Base-by-base conservation (phyloP, 2,797 vertebrate genomes). In the Heteromormyrus szaboi region DNA sequence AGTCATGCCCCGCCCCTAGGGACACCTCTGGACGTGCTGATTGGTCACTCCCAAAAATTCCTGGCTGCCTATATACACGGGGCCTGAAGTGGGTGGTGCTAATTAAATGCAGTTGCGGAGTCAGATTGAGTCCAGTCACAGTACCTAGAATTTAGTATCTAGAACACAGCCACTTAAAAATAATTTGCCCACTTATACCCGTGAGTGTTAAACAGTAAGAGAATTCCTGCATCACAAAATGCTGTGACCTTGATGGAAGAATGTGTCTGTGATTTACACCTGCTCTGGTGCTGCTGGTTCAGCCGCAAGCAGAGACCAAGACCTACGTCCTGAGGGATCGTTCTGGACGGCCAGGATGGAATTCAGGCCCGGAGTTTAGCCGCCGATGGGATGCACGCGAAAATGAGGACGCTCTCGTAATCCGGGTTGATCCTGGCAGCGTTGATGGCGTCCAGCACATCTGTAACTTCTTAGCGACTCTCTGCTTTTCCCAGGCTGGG, bases 211-310 rank as follows among this genome's bases (percentile, higher is more conserved):
- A 44, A 44, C 37, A 37, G 72, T 44, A 44, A n/a, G 37, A 79
- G 72, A 79, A 14, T 3, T 79, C 37, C 72, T 79, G 72, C 17
- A 44, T 79, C 72, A 79, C 33, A 79, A 8, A 79, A 79, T n/a
- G 33, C 72, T n/a, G 25, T 37, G 29, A 79, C 12, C 17, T n/a
- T 37, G 17, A 41, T 79, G 72, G 17, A 44, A n/a, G 37, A 79
- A 79, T 79, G 72, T 44, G 14, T 79, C 72, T 79, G 72, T 79
- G 72, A 44, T 79, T 79, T 79, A 79, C 72, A 44, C 72, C 72
- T 79, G 72, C 6, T n/a, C 37, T n/a, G 14, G 72, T 79, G 33
- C 37, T n/a, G 37, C 14, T 44, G 72, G 37, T 76, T 19, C 14
- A 41, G 14, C 14, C 6, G 0, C 37, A 44, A 41, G 72, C 37